phyloP scores from a whole-genome alignment of 2,888 invertebrate genomes.

The Scaptomyza reducta region DNA sequence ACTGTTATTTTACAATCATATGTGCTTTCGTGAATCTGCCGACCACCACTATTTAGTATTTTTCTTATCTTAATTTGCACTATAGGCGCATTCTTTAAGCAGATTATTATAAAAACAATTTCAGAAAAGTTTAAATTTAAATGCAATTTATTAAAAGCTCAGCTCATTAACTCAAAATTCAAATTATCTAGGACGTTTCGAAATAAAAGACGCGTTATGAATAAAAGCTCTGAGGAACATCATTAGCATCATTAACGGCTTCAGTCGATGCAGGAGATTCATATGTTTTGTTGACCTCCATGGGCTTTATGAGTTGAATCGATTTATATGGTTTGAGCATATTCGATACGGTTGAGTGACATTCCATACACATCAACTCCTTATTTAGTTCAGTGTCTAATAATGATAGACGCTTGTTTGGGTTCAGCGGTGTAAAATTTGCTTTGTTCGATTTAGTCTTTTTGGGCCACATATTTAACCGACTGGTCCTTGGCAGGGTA shows the following conservation, averaged over 20 bases:
- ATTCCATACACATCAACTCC: not conserved
- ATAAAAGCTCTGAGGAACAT: not conserved
- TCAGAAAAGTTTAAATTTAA: too few relatives aligned
- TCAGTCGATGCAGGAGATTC: too few relatives aligned
- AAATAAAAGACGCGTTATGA: not conserved
- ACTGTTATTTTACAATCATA: too few relatives aligned
- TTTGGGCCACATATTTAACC: not conserved
- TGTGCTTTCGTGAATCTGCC: not conserved
- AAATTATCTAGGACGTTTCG: too few relatives aligned
- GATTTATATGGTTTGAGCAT: not conserved
- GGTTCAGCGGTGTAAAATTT: not conserved
- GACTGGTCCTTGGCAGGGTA: too few relatives aligned
- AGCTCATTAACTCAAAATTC: too few relatives aligned
- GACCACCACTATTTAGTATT: slow-evolving; percentile 15
- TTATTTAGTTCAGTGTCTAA: not conserved
- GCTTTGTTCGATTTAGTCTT: not conserved
- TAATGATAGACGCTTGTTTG: not conserved
- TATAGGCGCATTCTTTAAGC: too few relatives aligned
- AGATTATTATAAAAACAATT: too few relatives aligned
- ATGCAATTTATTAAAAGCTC: too few relatives aligned
- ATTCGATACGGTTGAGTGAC: not conserved
- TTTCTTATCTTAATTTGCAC: not conserved
- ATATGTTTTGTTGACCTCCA: not conserved
- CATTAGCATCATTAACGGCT: not conserved
- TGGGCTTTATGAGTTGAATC: not conserved